These are phyloP conservation scores for Caretta caretta DNA, from an alignment of 2,113 vertebrate genomes.

Conservation along the genomic window DNA sequence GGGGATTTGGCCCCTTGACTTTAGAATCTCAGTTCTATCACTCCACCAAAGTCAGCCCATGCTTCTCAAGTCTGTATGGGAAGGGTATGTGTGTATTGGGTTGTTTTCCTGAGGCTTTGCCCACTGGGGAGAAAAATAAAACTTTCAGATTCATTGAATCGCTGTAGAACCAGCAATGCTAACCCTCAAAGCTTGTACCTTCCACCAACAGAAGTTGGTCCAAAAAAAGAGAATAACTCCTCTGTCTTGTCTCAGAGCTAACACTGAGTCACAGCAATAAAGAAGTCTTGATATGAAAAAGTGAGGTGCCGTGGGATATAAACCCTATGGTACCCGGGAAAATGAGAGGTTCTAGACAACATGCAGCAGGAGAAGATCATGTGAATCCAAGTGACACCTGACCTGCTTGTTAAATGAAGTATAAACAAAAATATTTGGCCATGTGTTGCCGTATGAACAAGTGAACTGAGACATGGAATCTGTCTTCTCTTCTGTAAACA, in stretches of 20 bases:
- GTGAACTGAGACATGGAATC: neutral
- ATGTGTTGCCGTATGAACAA: neutral
- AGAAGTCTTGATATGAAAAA: neutral
- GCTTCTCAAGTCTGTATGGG: neutral
- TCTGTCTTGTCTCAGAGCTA: neutral
- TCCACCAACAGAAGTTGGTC: neutral
- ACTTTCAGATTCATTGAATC: neutral
- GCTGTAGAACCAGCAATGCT: neutral
- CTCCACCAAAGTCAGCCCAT: neutral
- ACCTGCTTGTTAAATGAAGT: conserved; percentile 36
- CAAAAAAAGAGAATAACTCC: neutral
- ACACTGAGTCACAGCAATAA: neutral
- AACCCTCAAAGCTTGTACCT: neutral
- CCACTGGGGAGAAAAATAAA: neutral
- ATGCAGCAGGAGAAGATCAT: neutral
- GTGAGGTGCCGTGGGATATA: neutral
- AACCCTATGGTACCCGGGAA: neutral
- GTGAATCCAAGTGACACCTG: conserved; percentile 20
- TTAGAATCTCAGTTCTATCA: neutral
- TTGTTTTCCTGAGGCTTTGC: neutral
- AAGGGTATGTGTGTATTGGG: neutral
- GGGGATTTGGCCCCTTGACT: neutral
- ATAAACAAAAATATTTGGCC: neutral
- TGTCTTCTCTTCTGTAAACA: neutral
- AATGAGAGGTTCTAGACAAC: rapidly evolving